Conservation (phyloP, 1,140 invertebrate genomes). For the Drosophila ambigua region DNA sequence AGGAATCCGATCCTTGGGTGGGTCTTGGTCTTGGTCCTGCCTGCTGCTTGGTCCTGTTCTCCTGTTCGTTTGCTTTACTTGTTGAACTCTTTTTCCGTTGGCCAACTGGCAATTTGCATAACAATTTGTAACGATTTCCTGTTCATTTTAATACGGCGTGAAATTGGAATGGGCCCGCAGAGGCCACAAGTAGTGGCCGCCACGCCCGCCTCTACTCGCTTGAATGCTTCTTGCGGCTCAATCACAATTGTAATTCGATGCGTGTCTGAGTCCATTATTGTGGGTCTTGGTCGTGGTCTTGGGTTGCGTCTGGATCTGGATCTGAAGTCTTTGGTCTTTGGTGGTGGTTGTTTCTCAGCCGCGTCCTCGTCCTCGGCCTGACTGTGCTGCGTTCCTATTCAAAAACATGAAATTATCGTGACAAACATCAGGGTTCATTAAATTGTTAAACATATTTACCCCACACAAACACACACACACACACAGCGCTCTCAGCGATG, state of each 20-base stretch:
- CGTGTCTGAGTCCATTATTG: constrained; percentile 33
- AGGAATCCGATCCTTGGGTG: background rate
- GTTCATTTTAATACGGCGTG: constrained; percentile 71
- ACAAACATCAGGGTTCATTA: constrained; percentile 63
- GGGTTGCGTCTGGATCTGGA: constrained; percentile 6
- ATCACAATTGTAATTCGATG: constrained; percentile 48
- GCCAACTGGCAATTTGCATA: constrained; percentile 12
- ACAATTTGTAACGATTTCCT: constrained; percentile 26
- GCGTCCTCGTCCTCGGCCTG: background rate
- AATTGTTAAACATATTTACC: constrained; percentile 19
- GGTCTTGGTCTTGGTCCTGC: background rate
- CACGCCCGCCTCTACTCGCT: background rate
- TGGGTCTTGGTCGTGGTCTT: constrained; percentile 18
- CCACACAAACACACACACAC: constrained; percentile 11
- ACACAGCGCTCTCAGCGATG: background rate
- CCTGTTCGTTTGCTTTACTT: constrained; percentile 49
- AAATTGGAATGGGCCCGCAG: constrained; percentile 55
- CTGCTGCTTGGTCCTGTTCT: constrained; percentile 2
- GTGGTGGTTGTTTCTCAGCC: constrained; percentile 16
- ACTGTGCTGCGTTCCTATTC: constrained; percentile 54
- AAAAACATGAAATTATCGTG: constrained; percentile 79
- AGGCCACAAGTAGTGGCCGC: background rate
- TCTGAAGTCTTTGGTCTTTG: constrained; percentile 6
- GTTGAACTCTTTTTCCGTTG: constrained; percentile 25
- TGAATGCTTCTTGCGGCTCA: constrained; percentile 33